Percentiles rank a stretch among this genome's conserved stretches.
Conservation (phyloP, 2,888 invertebrate species). For the Acleris emargana region DNA sequence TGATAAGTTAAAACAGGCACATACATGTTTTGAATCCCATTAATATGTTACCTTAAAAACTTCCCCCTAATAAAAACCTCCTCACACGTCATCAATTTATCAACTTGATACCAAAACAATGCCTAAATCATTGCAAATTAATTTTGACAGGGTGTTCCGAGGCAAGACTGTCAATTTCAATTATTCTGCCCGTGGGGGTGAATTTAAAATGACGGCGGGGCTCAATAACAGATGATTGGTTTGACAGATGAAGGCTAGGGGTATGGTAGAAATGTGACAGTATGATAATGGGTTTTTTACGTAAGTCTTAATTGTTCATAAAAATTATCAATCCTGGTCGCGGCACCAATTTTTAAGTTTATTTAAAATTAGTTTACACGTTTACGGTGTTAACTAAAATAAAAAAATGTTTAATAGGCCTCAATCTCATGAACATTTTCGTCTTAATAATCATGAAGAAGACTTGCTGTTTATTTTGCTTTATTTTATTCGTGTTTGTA, state of each 20-base stretch:
- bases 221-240: conserved; percentile 36
- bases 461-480: too few species aligned
- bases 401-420: too few species aligned
- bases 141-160: conserved; percentile 20
- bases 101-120: conserved; percentile 20
- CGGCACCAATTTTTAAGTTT: too few species aligned
- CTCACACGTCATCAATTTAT: conserved; percentile 11
- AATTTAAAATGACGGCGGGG: conserved; percentile 42
- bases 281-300: not conserved
- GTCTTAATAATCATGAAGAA: too few species aligned
- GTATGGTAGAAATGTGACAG: conserved; percentile 5
- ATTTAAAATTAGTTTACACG: too few species aligned
- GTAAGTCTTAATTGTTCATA: too few species aligned
- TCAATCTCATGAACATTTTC: too few species aligned
- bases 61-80: not conserved
- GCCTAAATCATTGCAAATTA: conserved; percentile 30
- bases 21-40: too few species aligned
- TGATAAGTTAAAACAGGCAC: too few species aligned
- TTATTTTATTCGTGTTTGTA: too few species aligned
- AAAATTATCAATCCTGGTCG: too few species aligned
- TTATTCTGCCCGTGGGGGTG: conserved; percentile 42
- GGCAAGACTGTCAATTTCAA: conserved; percentile 43
- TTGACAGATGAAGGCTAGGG: conserved; percentile 26
- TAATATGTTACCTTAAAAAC: not conserved
- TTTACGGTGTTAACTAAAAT: too few species aligned